phyloP scores from a whole-genome alignment of 2,888 invertebrate genomes.

The Crossocerus cetratus region DNA sequence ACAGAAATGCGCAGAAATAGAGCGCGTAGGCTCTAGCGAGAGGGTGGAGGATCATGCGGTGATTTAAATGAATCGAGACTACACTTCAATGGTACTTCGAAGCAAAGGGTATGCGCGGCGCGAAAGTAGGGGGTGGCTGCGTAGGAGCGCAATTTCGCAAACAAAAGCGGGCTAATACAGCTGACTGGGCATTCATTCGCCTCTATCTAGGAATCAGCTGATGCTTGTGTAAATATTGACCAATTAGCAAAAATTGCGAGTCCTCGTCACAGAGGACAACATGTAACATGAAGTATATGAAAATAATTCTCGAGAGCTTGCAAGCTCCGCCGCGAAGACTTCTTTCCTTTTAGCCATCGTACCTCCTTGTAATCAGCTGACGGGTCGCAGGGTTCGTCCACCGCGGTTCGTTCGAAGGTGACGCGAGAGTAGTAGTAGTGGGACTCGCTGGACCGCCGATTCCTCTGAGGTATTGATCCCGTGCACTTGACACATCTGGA shows the following conservation, averaged over 20 bases:
- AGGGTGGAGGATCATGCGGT: too few relatives aligned
- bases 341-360: slow-evolving; percentile 15
- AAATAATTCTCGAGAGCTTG: too few relatives aligned
- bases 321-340: too few relatives aligned
- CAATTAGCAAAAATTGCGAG: too few relatives aligned
- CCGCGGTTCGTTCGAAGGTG: slow-evolving; percentile 41
- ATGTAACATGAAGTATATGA: too few relatives aligned
- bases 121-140: slow-evolving; percentile 40
- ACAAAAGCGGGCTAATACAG: slow-evolving; percentile 21
- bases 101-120: slow-evolving; percentile 29
- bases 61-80: not conserved
- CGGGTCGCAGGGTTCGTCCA: slow-evolving; percentile 21
- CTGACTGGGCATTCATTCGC: not conserved
- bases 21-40: too few relatives aligned
- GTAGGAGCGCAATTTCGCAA: slow-evolving; percentile 38
- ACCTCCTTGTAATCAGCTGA: slow-evolving; percentile 25
- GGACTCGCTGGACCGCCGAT: slow-evolving; percentile 44
- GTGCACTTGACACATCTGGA: slow-evolving; percentile 48
- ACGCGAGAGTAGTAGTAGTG: slow-evolving; percentile 39
- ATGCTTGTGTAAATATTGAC: not conserved
- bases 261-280: too few relatives aligned
- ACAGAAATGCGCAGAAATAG: too few relatives aligned
- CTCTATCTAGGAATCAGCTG: not conserved
- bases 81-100: not conserved
- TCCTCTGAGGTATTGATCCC: slow-evolving; percentile 8